Base-by-base conservation (phyloP, 2,888 invertebrate species). In the Drosophila vallismaia region DNA sequence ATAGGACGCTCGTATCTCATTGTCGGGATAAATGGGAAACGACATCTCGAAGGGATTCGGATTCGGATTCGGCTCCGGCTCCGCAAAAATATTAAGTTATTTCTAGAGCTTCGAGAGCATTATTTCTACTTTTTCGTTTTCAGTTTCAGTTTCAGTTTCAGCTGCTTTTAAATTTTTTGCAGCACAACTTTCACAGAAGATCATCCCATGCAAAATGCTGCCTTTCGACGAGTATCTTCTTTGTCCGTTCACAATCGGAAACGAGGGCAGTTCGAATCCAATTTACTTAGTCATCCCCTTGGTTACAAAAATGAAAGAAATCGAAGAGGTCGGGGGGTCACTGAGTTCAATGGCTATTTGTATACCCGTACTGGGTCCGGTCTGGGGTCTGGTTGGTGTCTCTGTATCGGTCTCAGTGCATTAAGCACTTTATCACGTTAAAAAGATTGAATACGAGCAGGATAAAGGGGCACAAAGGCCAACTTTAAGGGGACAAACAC, bases 381-480 rank as follows among this genome's bases (percentile, higher is more conserved):
- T 40, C 40, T 8, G 40, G 14, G 14, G 40, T 40, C 40, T 8
- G 40, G 14, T n/a, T n/a, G 29, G 46, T 42, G 46, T 36, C 36
- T 49, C 36, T 58, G n/a, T 50, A 40, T 53, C 60, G 52, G 40
- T 53, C 12, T 44, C 74, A 67, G 57, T 70, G 60, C 86, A 85
- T 82, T 82, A 87, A 77, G 74, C 71, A 76, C 74, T 76, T 82
- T 85, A 82, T 85, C 86, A 79, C 57, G 88, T 79, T 87, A 74
- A 82, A 58, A 85, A 74, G 71, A 74, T 71, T 74, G 58, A 77
- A 85, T 79, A 74, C 46, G 38, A 31, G 14, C 44, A 42, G 38
- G 14, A 10, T 14, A 19, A 19, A 7, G 42, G 38, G 6, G 33
- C 66, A 66, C 66, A 60, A 80, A 80, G 75, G 73, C 77, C 64